Base-by-base conservation (phyloP, 2,888 invertebrate genomes). In the Xylota segnis region DNA sequence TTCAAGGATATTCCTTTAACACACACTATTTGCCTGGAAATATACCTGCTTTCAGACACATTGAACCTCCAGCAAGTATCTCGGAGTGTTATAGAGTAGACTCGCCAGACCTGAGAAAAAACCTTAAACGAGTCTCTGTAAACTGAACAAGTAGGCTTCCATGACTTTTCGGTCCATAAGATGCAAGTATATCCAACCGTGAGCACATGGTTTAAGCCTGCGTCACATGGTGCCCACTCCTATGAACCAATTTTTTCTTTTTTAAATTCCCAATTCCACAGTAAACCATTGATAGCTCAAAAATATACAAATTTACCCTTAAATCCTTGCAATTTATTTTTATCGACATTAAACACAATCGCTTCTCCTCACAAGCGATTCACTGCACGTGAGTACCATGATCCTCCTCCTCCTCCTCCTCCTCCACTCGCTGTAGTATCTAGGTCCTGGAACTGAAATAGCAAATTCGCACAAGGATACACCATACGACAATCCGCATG, bases 401-500 rank as follows among this genome's bases (percentile, higher is more conserved):
- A 7, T 1, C 14, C 10, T 37, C 37, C 37, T 9, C 6, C 5
- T 47, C 43, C 14, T 1, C 14, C 10, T 37, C 37, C 37, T 9
- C 6, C 5, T 47, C 43, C 34, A 52, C 14, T 66, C n/a, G 23
- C 50, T 50, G 5, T 10, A 9, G 10, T 7, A n/a, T n/a, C n/a
- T n/a, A n/a, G n/a, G 34, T 32, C 4, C 14, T 56, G 23, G 0
- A 16, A 10, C 34, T 9, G 14, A 56, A 54, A 43, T 29, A 40
- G 40, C 14, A 43, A 58, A 58, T 43, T 9, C 56, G n/a, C 56
- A 56, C 70, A 70, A 70, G 43, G 70, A 56, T 32, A 45, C 43
- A n/a, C 43, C 32, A 70, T 56, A 27, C 32, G 40, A 70, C 45
- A 70, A 45, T 70, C 70, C 43, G 18, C 70, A 32, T 70, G 70